These are phyloP conservation scores for Oxytorus armatus DNA, from an alignment of 2,888 invertebrate genomes.

Conservation along the genomic window DNA sequence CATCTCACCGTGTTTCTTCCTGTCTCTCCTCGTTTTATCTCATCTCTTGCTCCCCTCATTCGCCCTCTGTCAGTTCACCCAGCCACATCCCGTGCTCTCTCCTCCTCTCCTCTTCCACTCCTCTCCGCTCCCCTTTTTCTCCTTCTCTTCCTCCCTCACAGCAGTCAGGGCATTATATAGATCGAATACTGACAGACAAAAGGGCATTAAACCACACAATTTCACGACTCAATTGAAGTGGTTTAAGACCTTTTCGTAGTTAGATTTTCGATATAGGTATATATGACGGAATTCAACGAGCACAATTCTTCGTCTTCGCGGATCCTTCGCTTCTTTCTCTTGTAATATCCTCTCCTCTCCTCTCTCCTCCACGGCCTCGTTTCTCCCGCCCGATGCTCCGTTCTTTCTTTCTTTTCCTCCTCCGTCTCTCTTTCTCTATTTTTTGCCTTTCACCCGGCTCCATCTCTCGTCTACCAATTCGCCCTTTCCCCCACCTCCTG, in stretches of 20 bases:
- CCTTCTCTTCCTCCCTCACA: conserved; percentile 21
- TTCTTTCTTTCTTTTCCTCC: conserved; percentile 62
- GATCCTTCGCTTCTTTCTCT: conserved; percentile 50
- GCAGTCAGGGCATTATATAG: conserved; percentile 30
- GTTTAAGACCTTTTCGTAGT: conserved; percentile 3
- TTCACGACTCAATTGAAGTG: not conserved
- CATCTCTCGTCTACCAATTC: conserved; percentile 68
- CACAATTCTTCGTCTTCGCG: conserved; percentile 57
- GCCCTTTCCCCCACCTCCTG: conserved; percentile 66
- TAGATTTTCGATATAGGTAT: conserved; percentile 1
- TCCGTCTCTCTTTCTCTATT: conserved; percentile 43
- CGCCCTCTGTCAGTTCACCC: conserved; percentile 49
- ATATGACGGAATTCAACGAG: conserved; percentile 1
- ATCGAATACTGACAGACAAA: not conserved
- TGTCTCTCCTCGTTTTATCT: conserved; percentile 49
- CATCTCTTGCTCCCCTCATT: conserved; percentile 31
- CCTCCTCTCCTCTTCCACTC: conserved; percentile 29
- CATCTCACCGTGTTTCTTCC: conserved; percentile 58
- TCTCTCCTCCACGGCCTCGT: conserved; percentile 41
- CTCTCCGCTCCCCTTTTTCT: conserved; percentile 28
- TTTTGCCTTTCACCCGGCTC: conserved; percentile 70
- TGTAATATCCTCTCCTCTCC: conserved; percentile 10
- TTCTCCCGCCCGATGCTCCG: conserved; percentile 44
- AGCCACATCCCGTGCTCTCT: conserved; percentile 53
- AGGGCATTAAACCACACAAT: conserved; percentile 3